Conservation (phyloP, 2,113 vertebrate genomes). For the Copsychus sechellarum region DNA sequence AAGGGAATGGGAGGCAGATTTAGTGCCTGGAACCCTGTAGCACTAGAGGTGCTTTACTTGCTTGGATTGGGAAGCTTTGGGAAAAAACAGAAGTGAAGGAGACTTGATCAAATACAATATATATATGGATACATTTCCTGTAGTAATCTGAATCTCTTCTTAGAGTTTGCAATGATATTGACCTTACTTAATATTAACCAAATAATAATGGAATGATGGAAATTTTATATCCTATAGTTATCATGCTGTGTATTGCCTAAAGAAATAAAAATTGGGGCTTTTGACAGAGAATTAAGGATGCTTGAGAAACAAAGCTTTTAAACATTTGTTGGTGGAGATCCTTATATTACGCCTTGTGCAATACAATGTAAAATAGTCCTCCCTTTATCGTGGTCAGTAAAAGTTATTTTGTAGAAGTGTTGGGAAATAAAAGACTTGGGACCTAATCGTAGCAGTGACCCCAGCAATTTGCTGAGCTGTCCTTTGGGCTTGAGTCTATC, state of each 20-base stretch:
- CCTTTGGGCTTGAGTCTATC: background rate
- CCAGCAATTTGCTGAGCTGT: background rate
- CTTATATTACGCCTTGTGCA: background rate
- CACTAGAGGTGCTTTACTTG: background rate
- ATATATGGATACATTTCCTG: background rate
- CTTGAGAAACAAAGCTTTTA: background rate
- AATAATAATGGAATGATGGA: background rate
- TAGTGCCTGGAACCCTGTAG: background rate
- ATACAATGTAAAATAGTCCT: background rate
- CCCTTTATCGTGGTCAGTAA: background rate
- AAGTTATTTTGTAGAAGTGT: background rate
- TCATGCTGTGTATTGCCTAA: background rate
- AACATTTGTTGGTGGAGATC: background rate
- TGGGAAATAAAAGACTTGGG: background rate
- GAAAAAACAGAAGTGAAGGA: background rate
- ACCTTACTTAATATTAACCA: background rate
- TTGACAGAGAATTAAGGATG: background rate
- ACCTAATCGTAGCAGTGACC: background rate
- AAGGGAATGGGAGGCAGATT: background rate
- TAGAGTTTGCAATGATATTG: background rate
- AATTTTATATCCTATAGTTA: background rate
- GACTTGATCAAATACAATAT: background rate
- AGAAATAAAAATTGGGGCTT: background rate
- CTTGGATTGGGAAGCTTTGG: background rate
- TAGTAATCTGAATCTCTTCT: background rate